Evolutionary conservation across 2,113 vertebrate genomes (phyloP), one percentile per base, ranked within the genome.

Genomic region (Ciconia maguari): DNA sequence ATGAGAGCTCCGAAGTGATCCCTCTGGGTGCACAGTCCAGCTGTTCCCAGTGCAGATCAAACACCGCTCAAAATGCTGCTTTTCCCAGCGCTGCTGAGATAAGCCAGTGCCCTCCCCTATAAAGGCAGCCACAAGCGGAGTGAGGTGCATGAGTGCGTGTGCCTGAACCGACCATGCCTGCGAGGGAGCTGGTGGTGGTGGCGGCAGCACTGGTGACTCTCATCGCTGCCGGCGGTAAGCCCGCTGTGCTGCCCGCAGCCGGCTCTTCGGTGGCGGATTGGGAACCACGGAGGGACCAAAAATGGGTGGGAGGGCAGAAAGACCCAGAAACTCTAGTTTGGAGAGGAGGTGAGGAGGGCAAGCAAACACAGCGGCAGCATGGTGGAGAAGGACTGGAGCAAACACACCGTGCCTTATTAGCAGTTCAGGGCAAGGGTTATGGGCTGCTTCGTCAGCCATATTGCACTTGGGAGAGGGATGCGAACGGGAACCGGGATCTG

Each of bases 71-170:
- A 65, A 93, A n/a, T 62, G 41, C 49, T 83, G 49, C 61, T 91
- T 97, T 97, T 97, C 96, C 94, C 96, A 95, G 61, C 2, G 0
- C 34, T 14, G 3, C 25, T 25, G 58, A 95, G 96, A 96, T 97
- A 97, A 96, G 89, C 49, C 0, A 0, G 6, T 84, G 52, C 61
- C 34, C 8, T 87, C 15, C 19, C 7, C 12, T 93, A 95, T 95
- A 94, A 97, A 95, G 29, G 86, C 54, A 70, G 48, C n/a, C 38
- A 10, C 0, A 1, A 58, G 48, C 1, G 0, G 58, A 80, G 62
- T 0, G 0, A 93, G 60, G 46, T 34, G 22, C 11, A 9, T 0
- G 0, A 77, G 46, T 1, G 3, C 1, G 1, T 36, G 32, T 9
- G 5, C 51, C 48, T 15, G 60, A 30, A 16, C 16, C 2, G 2